phyloP scores from a whole-genome alignment of 1,140 invertebrate species.

The Zaprionus vittiger region DNA sequence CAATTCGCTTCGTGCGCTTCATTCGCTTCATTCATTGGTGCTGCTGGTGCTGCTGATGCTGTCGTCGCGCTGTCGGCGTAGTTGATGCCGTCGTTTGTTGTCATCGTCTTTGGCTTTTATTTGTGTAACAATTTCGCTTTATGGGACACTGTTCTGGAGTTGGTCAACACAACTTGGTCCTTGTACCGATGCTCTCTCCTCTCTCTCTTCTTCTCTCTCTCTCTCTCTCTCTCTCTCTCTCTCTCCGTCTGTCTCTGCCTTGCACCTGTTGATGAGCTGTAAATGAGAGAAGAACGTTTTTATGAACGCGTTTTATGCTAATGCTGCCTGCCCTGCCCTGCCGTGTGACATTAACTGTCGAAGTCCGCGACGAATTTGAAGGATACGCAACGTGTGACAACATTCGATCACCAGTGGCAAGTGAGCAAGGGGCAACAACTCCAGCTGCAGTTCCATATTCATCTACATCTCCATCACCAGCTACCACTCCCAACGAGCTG shows the following conservation, averaged over 20 bases:
- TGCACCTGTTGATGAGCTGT: conserved; percentile 72
- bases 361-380: conserved; percentile 53
- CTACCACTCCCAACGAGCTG: not conserved
- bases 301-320: conserved; percentile 69
- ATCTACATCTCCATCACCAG: not conserved
- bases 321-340: conserved; percentile 30
- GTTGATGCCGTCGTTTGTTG: conserved; percentile 39
- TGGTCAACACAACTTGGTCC: conserved; percentile 38
- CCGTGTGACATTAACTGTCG: conserved; percentile 51
- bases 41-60: conserved; percentile 17
- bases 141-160: conserved; percentile 33
- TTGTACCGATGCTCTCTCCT: not conserved
- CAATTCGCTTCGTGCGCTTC: conserved; percentile 44
- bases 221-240: not conserved
- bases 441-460: not conserved
- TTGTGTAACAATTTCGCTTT: conserved; percentile 62
- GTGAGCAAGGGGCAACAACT: not conserved
- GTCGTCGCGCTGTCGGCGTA: conserved; percentile 27
- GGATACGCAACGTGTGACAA: conserved; percentile 40
- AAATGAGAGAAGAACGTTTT: conserved; percentile 58
- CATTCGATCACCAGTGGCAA: conserved; percentile 5
- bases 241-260: not conserved
- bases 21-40: conserved; percentile 33
- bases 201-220: not conserved
- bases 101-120: conserved; percentile 48